Evolutionary conservation across 2,113 vertebrate genomes (phyloP), one percentile per base, ranked within the genome.

Genomic region (Scolopax mira): DNA sequence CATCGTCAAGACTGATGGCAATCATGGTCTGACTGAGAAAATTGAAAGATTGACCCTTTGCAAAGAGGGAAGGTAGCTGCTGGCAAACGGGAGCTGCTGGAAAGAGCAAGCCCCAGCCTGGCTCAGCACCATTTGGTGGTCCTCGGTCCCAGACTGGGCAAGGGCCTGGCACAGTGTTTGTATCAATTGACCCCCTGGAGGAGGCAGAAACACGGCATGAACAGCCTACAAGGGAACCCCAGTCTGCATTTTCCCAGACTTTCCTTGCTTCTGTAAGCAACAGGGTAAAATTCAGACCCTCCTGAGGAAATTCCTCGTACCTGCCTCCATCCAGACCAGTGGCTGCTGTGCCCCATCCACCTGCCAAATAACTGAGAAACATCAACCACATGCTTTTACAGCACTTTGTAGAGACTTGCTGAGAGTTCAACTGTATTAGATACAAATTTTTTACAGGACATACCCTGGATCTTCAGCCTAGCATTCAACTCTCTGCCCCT

Each of bases 181-280:
- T 52, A 44, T 46, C 0, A 0, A 42, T 25, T 6, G 11, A 39
- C 10, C 10, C 16, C 8, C n/a, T 18, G 28, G 42, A 33, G 39
- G 39, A 72, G 25, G 42, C 39, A 74, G 44, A 70, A 89, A 49
- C 22, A 17, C 4, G 0, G 10, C 0, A 0, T 25, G 58, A 79
- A 24, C 16, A 79, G 18, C 33, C 64, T 58, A 10, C 8, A 54
- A 54, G 28, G 37, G 31, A 74, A 21, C 37, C 24, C 35, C 62
- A 25, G 52, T 30, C 52, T 67, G 42, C 14, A 6, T 67, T 60
- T 67, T 31, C 13, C 37, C 52, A 67, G 35, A 16, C 6, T 64
- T 37, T 8, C 44, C 83, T 41, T 39, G 28, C 85, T 65, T 73
- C 54, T 55, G 41, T 72, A 48, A 65, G 44, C 69, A 64, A n/a